Percentiles rank a stretch among this genome's conserved stretches.
Evolutionary conservation across 2,113 vertebrate genomes (phyloP).

Genomic region (Atrichornis clamosus): DNA sequence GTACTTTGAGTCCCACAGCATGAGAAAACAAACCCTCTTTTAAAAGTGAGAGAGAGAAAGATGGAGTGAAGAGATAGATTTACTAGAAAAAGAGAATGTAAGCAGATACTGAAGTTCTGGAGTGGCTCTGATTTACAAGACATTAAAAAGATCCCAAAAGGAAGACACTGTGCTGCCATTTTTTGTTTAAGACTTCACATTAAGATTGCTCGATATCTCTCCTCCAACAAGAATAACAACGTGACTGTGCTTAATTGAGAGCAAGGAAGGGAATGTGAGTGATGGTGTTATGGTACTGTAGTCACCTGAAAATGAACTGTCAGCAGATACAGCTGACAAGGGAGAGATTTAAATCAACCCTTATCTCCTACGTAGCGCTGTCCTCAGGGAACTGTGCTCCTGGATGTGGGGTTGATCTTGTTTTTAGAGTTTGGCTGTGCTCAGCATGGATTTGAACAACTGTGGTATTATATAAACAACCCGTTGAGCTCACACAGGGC

Average conservation of each 20-base stretch:
- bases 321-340: constrained; percentile 47
- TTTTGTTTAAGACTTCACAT: not conserved
- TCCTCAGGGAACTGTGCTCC: not conserved
- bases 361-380: not conserved
- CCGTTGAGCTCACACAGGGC: not conserved
- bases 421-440: not conserved
- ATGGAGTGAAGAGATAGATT: not conserved
- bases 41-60: not conserved
- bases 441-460: not conserved
- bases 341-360: not conserved
- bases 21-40: not conserved
- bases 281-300: not conserved
- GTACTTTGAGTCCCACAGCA: not conserved
- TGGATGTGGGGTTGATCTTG: not conserved
- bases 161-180: not conserved
- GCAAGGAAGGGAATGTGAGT: not conserved
- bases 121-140: not conserved
- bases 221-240: not conserved
- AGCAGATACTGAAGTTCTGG: not conserved
- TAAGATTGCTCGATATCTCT: not conserved
- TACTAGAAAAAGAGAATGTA: not conserved
- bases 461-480: not conserved
- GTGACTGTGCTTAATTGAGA: not conserved
- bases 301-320: constrained; percentile 15
- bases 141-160: not conserved